Conservation (phyloP, 2,888 invertebrate species). For the Rutpela maculata region DNA sequence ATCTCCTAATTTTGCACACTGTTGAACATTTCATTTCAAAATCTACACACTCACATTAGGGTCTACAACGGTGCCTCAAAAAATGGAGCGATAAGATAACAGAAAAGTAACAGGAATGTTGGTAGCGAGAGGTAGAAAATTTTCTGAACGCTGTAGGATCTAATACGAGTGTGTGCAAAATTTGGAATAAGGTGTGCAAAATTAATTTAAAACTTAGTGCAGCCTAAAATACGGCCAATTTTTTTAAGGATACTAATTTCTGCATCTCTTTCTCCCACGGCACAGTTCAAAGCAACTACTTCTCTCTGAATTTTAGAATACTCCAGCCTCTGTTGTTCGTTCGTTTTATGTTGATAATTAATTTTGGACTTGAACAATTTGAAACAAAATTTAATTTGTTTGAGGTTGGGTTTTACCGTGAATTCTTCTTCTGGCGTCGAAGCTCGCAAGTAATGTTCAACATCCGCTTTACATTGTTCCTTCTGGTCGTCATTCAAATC, state of each 20-base stretch:
- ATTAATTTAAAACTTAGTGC: no score
- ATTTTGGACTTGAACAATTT: conserved; percentile 64
- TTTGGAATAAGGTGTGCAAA: no score
- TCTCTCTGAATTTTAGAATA: conserved; percentile 38
- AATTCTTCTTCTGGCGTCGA: conserved; percentile 56
- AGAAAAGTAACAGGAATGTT: no score
- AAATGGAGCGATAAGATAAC: no score
- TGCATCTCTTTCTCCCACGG: conserved; percentile 37
- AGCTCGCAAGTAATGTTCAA: conserved; percentile 61
- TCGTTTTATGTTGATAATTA: conserved; percentile 41
- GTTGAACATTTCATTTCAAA: no score
- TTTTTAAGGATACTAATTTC: conserved; percentile 54
- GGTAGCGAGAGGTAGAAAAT: no score
- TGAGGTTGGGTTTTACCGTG: conserved; percentile 63
- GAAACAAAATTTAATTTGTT: conserved; percentile 70
- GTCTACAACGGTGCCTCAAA: no score
- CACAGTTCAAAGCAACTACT: conserved; percentile 30
- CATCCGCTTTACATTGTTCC: conserved; percentile 58
- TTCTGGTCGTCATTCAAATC: conserved; percentile 37
- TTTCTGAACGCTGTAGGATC: no score
- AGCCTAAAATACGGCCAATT: no score
- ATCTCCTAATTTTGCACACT: no score
- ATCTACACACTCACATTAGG: no score
- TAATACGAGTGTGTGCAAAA: no score
- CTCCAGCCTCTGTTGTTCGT: conserved; percentile 35